Base-by-base conservation (phyloP, 2,888 invertebrate genomes). In the Acanthacorydalis orientalis region DNA sequence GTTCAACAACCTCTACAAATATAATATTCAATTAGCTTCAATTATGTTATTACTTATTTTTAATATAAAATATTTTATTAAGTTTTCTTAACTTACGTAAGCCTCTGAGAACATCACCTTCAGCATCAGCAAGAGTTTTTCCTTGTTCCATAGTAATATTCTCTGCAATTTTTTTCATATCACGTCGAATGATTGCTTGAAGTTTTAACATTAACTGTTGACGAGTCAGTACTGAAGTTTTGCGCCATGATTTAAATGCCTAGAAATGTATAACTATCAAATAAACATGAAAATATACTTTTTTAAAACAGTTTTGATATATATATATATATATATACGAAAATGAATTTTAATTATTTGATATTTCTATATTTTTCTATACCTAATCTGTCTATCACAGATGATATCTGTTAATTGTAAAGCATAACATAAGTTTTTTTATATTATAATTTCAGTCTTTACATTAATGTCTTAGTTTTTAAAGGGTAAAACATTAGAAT, bases 31-130 rank as follows among this genome's bases (percentile, higher is more conserved):
- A 12, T 47, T 6, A 23, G 7, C 1, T 15, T 44, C 40, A 31
- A 46, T 35, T n/a, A 4, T 23, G 23, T 9, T 1, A 16, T 10
- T 9, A 4, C 7, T 31, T 15, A 14, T 8, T 16, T 16, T n/a
- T 23, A 42, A 31, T 42, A 42, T 15, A 4, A 23, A 9, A 42
- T 8, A 14, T 15, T n/a, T 14, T 16, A n/a, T 16, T 8, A 23
- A 42, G 8, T 42, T 8, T 42, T 15, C 7, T 10, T 37, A 51
- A 80, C 88, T 82, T 73, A 92, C 92, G 98, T 50, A 98, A 76
- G 51, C 98, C 98, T 62, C 98, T 77, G 50, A 92, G 76, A 2
- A 98, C 96, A 68, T 99, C 98, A 37, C 98, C 98, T 64, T 97
- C 95, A 1, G 98, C 97, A 69, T 98, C 98, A 10, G 83, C 80